Percentiles rank a stretch among this genome's conserved stretches.
These are phyloP conservation scores for Pseudococcus viburni DNA, from an alignment of 2,888 invertebrate genomes.

Conservation along the genomic window DNA sequence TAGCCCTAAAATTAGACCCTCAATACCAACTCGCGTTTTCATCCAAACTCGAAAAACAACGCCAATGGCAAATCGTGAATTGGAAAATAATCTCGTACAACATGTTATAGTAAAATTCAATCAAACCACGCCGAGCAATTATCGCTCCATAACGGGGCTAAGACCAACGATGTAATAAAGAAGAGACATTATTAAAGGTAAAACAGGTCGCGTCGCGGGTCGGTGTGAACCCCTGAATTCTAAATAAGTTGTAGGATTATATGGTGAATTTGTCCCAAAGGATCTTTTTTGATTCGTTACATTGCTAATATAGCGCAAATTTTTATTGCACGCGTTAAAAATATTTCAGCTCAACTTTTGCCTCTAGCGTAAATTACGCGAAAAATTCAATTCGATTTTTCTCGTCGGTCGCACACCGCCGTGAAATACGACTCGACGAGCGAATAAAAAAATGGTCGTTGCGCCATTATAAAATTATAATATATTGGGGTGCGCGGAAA, in stretches of 20 bases:
- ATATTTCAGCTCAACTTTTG: constrained; percentile 47
- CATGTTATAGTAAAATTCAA: not conserved
- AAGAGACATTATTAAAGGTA: not conserved
- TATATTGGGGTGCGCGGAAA: constrained; percentile 33
- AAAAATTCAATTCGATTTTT: constrained; percentile 56
- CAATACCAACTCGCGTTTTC: too few relatives aligned
- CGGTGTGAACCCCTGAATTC: constrained; percentile 13
- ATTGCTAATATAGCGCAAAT: constrained; percentile 25
- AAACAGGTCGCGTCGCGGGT: not conserved
- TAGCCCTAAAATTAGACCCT: too few relatives aligned
- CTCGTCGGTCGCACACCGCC: constrained; percentile 29
- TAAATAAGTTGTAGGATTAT: constrained; percentile 28
- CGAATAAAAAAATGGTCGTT: constrained; percentile 16
- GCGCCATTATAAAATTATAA: constrained; percentile 53
- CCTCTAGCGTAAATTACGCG: constrained; percentile 47
- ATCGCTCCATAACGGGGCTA: not conserved
- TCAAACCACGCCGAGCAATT: constrained; percentile 3
- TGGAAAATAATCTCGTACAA: not conserved
- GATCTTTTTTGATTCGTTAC: constrained; percentile 38
- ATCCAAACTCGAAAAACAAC: not conserved
- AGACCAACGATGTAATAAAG: not conserved
- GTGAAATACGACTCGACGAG: constrained; percentile 45
- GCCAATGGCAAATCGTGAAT: not conserved
- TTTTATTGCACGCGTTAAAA: constrained; percentile 42
- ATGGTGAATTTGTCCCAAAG: constrained; percentile 34